phyloP scores from a whole-genome alignment of 2,888 invertebrate species.

The Ypsolopha scabrella region DNA sequence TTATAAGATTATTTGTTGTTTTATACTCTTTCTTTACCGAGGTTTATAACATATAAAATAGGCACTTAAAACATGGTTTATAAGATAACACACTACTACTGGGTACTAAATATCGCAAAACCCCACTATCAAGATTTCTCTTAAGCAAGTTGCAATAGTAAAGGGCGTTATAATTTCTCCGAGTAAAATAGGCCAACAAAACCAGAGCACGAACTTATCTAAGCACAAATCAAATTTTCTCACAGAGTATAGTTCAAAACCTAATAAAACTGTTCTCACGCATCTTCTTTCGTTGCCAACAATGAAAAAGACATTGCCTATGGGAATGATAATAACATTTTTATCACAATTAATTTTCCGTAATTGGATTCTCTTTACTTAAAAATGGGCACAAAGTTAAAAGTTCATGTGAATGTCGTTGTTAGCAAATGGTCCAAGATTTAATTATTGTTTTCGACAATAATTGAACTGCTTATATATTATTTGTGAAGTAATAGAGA shows the following conservation, averaged over 20 bases:
- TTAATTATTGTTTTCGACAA: too few species aligned
- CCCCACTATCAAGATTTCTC: background rate
- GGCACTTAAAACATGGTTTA: too few species aligned
- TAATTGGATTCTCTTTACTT: background rate
- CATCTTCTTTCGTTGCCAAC: background rate
- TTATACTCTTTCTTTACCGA: too few species aligned
- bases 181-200: background rate
- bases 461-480: too few species aligned
- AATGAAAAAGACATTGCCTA: background rate
- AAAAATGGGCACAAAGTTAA: too few species aligned
- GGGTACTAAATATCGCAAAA: background rate
- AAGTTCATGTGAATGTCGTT: too few species aligned
- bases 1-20: too few species aligned
- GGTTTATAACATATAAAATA: too few species aligned
- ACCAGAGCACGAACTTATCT: background rate
- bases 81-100: too few species aligned
- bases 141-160: background rate
- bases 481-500: too few species aligned
- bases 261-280: background rate
- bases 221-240: background rate
- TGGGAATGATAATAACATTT: background rate
- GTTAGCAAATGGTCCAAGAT: too few species aligned
- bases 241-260: background rate
- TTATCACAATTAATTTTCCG: background rate
- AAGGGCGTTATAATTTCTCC: slow-evolving; percentile 3